phyloP scores from a whole-genome alignment of 2,888 invertebrate species.

The Xestia rhomboidea region DNA sequence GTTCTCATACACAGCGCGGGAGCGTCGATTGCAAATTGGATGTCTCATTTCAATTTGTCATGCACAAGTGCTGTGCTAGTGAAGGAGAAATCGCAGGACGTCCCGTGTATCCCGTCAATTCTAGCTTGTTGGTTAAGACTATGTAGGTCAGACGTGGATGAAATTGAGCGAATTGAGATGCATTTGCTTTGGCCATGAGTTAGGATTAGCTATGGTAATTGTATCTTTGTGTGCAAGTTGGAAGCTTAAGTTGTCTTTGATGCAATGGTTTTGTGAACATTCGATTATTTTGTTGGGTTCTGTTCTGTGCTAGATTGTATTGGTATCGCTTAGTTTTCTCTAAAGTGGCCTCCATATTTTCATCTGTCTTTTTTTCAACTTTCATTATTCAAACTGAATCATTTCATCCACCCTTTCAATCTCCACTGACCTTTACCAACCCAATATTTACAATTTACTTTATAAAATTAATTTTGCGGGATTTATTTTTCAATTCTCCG shows the following conservation, averaged over 20 bases:
- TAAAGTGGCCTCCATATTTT: neutral
- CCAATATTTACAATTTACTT: conserved; percentile 29
- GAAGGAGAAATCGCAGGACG: conserved; percentile 59
- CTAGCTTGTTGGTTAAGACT: conserved; percentile 34
- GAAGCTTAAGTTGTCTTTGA: neutral
- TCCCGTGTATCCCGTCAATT: conserved; percentile 57
- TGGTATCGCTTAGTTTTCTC: neutral
- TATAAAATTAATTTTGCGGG: conserved; percentile 30
- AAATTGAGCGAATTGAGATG: conserved; percentile 38
- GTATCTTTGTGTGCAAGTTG: neutral
- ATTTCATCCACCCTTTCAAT: conserved; percentile 8
- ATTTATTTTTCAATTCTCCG: conserved; percentile 38
- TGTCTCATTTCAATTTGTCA: conserved; percentile 68
- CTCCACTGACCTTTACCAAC: conserved; percentile 14
- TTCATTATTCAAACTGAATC: neutral
- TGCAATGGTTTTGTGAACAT: neutral
- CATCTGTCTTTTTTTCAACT: neutral
- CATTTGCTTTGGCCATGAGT: conserved; percentile 21
- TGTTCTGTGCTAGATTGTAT: neutral
- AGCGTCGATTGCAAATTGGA: conserved; percentile 68
- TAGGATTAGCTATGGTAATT: conserved; percentile 3
- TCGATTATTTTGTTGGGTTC: neutral
- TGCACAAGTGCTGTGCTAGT: conserved; percentile 56
- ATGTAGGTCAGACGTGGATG: conserved; percentile 38
- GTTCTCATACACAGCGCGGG: conserved; percentile 39